Conservation (phyloP, 2,888 invertebrate species). For the Ochropleura plecta region DNA sequence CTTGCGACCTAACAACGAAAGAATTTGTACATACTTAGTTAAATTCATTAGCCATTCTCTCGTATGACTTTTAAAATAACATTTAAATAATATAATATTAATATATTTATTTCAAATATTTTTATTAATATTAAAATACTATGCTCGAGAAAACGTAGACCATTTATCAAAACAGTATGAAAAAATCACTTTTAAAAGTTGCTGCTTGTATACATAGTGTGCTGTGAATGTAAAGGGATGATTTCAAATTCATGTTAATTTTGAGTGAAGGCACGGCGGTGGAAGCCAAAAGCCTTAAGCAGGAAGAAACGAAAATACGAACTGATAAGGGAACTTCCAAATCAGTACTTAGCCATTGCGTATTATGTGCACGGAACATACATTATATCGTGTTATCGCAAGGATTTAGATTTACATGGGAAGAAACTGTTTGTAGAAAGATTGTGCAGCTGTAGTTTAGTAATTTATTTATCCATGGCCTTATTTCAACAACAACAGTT, state of each 20-base stretch:
- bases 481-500: conserved; percentile 14
- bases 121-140: too few relatives aligned
- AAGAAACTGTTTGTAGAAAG: conserved; percentile 7
- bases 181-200: background rate
- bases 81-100: too few relatives aligned
- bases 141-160: background rate
- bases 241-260: background rate
- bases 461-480: background rate
- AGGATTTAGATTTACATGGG: conserved; percentile 13
- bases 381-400: conserved; percentile 5
- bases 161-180: background rate
- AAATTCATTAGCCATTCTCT: background rate
- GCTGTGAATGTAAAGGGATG: background rate
- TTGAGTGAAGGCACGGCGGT: background rate
- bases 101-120: too few relatives aligned
- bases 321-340: conserved; percentile 16
- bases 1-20: too few relatives aligned
- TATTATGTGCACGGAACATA: conserved; percentile 20
- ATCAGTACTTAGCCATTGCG: conserved; percentile 16
- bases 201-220: too few relatives aligned
- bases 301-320: conserved; percentile 24
- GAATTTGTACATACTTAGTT: background rate
- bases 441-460: background rate
- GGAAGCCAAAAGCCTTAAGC: too few relatives aligned
- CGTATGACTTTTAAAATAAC: background rate